These are phyloP conservation scores for Ia io DNA, from an alignment of 2,113 vertebrate genomes.

Conservation along the genomic window DNA sequence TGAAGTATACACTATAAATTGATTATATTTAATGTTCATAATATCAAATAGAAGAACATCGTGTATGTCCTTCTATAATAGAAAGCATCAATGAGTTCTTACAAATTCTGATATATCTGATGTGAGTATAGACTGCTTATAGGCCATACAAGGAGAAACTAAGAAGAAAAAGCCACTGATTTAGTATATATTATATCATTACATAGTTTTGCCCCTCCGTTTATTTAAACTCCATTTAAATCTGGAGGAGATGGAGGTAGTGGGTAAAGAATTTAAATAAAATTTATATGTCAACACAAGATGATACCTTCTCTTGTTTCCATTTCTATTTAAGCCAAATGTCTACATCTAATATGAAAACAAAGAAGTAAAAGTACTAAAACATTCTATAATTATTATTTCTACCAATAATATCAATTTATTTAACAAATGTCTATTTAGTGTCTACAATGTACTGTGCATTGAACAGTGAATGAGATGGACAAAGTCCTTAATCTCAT, in stretches of 20 bases:
- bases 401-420: not conserved
- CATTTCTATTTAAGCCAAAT: not conserved
- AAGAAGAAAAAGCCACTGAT: not conserved
- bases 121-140: not conserved
- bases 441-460: not conserved
- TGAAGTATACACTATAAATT: not conserved
- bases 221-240: not conserved
- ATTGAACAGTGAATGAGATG: not conserved
- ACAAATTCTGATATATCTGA: not conserved
- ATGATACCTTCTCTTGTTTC: not conserved
- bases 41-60: too few species aligned
- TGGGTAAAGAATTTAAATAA: not conserved
- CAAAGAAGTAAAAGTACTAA: not conserved
- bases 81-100: not conserved
- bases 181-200: not conserved
- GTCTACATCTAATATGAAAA: not conserved
- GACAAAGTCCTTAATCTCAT: not conserved
- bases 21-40: not conserved
- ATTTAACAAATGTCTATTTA: constrained; percentile 26
- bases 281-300: not conserved
- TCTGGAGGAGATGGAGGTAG: not conserved
- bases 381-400: not conserved
- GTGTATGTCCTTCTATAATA: not conserved
- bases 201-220: not conserved
- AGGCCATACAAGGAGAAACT: not conserved